These are phyloP conservation scores for Mya arenaria DNA, from an alignment of 1,140 invertebrate genomes.

Conservation along the genomic window DNA sequence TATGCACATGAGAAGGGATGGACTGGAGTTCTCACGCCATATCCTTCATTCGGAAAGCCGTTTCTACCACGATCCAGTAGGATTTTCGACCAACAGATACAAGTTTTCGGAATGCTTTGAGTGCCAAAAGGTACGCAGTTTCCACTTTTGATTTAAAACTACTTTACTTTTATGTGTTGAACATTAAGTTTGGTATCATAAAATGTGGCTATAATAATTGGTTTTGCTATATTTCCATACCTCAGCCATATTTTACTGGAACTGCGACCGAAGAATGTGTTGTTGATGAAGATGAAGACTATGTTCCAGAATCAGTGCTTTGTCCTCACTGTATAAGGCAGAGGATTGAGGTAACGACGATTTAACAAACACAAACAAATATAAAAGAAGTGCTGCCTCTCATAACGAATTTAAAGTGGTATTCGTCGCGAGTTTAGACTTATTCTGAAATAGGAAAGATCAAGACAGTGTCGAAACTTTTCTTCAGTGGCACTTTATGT, in stretches of 20 bases:
- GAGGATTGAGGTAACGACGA: no score
- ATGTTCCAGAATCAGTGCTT: background rate
- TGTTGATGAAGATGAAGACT: background rate
- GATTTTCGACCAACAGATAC: slow-evolving; percentile 97
- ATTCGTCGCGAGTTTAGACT: no score
- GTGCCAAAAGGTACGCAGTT: slow-evolving; percentile 91
- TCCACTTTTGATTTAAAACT: background rate
- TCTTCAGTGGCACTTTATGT: no score
- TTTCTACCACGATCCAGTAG: slow-evolving; percentile 89
- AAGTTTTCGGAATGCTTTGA: slow-evolving; percentile 99
- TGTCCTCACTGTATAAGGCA: background rate
- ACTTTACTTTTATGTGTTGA: background rate
- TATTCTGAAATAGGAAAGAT: no score
- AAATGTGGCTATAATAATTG: background rate
- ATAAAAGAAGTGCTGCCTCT: no score
- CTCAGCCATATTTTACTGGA: background rate
- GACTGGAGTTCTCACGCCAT: slow-evolving; percentile 88
- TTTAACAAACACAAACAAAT: no score
- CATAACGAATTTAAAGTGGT: no score
- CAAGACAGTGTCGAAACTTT: no score
- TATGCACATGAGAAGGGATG: slow-evolving; percentile 98
- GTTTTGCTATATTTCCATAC: background rate
- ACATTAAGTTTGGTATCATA: background rate
- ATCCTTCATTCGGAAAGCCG: slow-evolving; percentile 85
- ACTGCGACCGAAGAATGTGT: background rate